Evolutionary conservation across 2,888 invertebrate genomes (phyloP), one percentile per base, ranked within the genome.

Genomic region (Alentia gelatinosa): DNA sequence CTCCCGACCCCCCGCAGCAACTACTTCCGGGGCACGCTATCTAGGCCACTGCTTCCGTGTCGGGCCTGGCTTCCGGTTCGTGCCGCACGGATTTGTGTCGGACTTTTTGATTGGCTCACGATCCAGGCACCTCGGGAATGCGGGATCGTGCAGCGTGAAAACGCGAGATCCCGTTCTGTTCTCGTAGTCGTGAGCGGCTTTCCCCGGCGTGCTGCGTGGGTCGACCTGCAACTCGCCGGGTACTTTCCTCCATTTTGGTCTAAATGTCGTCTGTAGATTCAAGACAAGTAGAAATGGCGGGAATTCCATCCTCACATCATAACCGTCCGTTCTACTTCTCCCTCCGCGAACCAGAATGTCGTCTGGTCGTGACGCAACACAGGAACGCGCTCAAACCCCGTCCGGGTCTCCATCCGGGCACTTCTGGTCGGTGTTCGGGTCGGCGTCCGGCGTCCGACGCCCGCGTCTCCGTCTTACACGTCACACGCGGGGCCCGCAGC

Each of bases 41-140:
- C 75, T 75, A 75, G 75, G 75, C 9, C 75, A 75, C 33, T n/a
- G 35, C 75, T 75, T 75, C 75, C 75, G 75, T 75, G 75, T 75
- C 75, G 35, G 75, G 7, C 7, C 9, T 35, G 75, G 33, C 75
- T 75, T 75, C 75, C 75, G 75, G 30, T 26, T 63, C n/a, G 63
- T 63, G 63, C n/a, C 15, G n/a, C 75, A 35, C 12, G 75, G 35
- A 75, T 75, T 75, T 75, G 75, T 75, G 75, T 75, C 75, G 75
- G 75, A 75, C 33, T 75, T 75, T 75, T 75, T 75, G 75, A 75
- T 75, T 75, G 75, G 75, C 9, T 26, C 33, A 5, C 9, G 35
- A 75, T 75, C 75, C 75, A 75, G 75, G 75, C 75, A 75, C 75
- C 9, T 26, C 5, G 68, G n/a, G 68, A 26, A 68, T 9, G 26